Base-by-base conservation (phyloP, 2,888 invertebrate genomes). In the Pachliopta kotzebuea region DNA sequence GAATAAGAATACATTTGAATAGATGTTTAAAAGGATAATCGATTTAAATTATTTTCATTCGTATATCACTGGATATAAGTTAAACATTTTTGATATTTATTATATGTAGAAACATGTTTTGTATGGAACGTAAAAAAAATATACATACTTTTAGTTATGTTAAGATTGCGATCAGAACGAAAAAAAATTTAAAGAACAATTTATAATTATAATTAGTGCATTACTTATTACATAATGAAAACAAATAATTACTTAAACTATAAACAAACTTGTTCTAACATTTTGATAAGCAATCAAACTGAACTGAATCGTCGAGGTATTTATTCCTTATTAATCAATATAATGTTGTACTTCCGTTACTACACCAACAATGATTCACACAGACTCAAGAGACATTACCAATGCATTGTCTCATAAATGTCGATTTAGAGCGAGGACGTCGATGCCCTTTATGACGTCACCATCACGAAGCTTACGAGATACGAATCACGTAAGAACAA, bases 401-500 rank as follows among this genome's bases (percentile, higher is more conserved):
- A n/a, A 45, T n/a, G 18, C 45, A 63, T 37, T 62, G 62, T 49
- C 52, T 42, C 53, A 58, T 37, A 42, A 52, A 57, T 57, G 63
- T 57, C 57, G 57, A 58, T 58, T 63, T 58, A 20, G 57, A 57
- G 18, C 63, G 50, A 52, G 37, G 62, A 52, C 50, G 23, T n/a
- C 26, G 21, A 29, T 45, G 45, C 24, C 29, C 18, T 52, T 9
- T 20, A 53, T 58, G 58, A 54, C 63, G 58, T 63, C 63, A 63
- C 17, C 37, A 9, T 17, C 45, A 57, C 14, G 11, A 42, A 63
- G 53, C 57, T 53, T 58, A 63, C 53, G 21, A 24, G 57, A 54
- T 52, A 58, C 63, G n/a, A 58, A 57, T 57, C 58, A 58, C 63
- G 53, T 58, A 63, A 53, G 57, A 58, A 29, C 8, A 20, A 21